phyloP scores from a whole-genome alignment of 2,797 vertebrate genomes.

The Clarias platycephalus region DNA sequence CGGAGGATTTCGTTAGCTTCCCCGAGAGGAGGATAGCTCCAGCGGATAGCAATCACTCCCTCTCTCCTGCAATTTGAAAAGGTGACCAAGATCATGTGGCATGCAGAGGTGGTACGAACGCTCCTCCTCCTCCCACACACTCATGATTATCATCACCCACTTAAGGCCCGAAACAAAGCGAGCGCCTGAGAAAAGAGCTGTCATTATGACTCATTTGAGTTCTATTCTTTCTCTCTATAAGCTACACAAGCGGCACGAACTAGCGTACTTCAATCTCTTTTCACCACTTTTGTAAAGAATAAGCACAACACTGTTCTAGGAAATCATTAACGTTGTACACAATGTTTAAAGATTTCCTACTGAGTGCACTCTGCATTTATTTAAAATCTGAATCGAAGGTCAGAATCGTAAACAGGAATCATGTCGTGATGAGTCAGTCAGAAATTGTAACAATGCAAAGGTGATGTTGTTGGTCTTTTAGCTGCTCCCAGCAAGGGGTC shows the following conservation, averaged over 20 bases:
- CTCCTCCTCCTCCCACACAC: slow-evolving; percentile 31
- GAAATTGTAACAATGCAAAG: neutral
- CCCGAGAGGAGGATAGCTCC: neutral
- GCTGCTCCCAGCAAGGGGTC: no score
- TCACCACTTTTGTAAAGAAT: neutral
- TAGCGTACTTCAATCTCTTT: neutral
- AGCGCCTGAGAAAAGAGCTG: slow-evolving; percentile 29
- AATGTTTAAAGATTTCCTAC: neutral
- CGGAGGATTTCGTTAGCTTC: neutral
- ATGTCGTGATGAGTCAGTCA: neutral
- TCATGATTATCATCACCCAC: slow-evolving; percentile 50
- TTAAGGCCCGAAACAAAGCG: slow-evolving; percentile 46
- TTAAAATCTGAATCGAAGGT: neutral
- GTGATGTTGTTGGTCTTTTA: no score
- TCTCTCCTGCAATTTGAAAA: slow-evolving; percentile 28
- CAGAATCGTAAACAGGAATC: neutral
- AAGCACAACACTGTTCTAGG: neutral
- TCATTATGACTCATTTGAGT: slow-evolving; percentile 53
- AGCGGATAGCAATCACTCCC: neutral
- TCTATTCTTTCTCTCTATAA: slow-evolving; percentile 1
- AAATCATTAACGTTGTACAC: neutral
- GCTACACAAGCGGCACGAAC: neutral
- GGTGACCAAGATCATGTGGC: slow-evolving; percentile 38
- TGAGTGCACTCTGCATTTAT: neutral
- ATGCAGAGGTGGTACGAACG: slow-evolving; percentile 34